Evolutionary conservation across 35 echinoderm and acorn worm species (phyloP), one percentile per base, ranked within the genome.

Genomic region (Heliocidaris erythrogramma): DNA sequence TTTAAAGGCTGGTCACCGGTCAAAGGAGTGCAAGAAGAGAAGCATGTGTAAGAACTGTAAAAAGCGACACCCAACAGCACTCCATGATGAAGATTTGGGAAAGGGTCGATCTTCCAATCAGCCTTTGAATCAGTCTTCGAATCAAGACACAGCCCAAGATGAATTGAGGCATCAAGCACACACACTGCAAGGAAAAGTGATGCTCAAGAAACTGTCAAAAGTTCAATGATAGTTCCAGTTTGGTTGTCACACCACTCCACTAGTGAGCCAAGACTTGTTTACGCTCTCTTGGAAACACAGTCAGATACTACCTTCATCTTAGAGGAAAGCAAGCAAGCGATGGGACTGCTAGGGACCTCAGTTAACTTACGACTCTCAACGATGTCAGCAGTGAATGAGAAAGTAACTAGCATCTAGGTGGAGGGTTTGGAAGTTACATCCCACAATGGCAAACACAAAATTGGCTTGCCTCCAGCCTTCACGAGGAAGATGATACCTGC

Each of bases 271-370:
- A 85, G 59, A 49, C 94, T 97, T 5, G 88, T 86, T 9, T 97
- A 97, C 78, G 96, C 93, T 30, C 71, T 97, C 32, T 53, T 97
- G n/a, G 94, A 97, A 53, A 97, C 96, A 12, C 96, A 97, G 69
- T 94, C 84, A 14, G 96, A 97, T 88, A 88, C 94, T 30, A 94
- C 96, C 27, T 97, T 97, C 69, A 78, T 96, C 2, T 59, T 93
- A 29, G 85, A 95, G 13, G 8, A 47, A 18, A 86, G 16, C 94
- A 32, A 89, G 52, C 29, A 89, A 17, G 86, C 35, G 30, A 48
- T 50, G 49, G 85, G 30, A 24, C 21, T 95, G 49, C 12, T 49
- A 30, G 86, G 86, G 2, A 88, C 86, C 42, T 31, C 30, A 47
- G 86, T 88, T 47, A 88, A 88, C 86, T 32, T 88, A 88, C 86